Base-by-base conservation (phyloP, 2,797 vertebrate genomes). In the Chiloscyllium punctatum region DNA sequence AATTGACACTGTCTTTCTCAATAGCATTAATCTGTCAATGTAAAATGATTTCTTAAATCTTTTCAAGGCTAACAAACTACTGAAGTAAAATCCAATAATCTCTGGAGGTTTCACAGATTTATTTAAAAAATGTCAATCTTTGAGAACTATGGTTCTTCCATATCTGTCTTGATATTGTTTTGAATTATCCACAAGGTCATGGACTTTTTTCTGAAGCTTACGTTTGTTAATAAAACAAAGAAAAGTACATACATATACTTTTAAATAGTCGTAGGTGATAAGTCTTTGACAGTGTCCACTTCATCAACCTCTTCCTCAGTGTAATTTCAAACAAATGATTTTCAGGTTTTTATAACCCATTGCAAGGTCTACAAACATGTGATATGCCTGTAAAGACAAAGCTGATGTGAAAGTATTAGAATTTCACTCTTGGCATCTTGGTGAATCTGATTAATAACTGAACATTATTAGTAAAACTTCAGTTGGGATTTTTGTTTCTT, bases 1-100 rank as follows among this genome's bases (percentile, higher is more conserved):
- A 74, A 53, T 74, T 74, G 42, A 95, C 25, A 11, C 68, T 74
- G 42, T 27, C 30, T 77, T 95, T 77, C 94, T 95, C 94, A 33
- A 18, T 53, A 30, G 94, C 48, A 95, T 95, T 51, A 77, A 95
- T 95, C 71, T 77, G 71, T 37, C 94, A 95, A 77, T 51, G 42
- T 16, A 33, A 95, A 74, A 95, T 16, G 25, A 95, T 74, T 95
- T 77, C 42, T 94, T 33, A 51, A 72, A 95, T 5, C 13, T 5
- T 53, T 74, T 77, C 71, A 95, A 95, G 94, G 71, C 30, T 95
- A 95, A 74, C 42, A 74, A 77, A n/a, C 71, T 37, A 33, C 94
- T 57, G 94, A 95, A 74, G 48, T 95, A 95, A 95, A 95, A 95
- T 53, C 27, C 7, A 95, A 95, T 95, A 53, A 53, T 77, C 69